Evolutionary conservation across 2,888 invertebrate genomes (phyloP).

Genomic region (Dolichopus griseipennis): DNA sequence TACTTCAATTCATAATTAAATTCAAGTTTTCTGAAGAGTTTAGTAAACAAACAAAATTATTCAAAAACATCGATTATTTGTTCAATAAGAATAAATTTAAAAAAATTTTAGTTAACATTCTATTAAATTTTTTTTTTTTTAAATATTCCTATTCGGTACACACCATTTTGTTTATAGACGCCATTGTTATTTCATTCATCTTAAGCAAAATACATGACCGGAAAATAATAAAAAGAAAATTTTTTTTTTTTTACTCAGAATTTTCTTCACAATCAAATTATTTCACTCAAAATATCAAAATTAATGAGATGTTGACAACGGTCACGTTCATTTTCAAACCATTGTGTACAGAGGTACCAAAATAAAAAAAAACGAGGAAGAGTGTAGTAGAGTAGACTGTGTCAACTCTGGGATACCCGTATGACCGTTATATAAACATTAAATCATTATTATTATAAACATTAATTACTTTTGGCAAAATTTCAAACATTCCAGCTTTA

Average conservation of each 20-base stretch:
- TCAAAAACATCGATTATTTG: neutral
- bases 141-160: no score
- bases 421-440: no score
- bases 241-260: neutral
- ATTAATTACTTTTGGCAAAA: no score
- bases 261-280: neutral
- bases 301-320: neutral
- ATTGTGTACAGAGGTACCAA: neutral
- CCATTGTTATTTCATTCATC: neutral
- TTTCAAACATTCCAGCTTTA: no score
- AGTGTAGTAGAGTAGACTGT: no score
- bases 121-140: no score
- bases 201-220: neutral
- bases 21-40: neutral
- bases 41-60: neutral
- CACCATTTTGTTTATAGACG: neutral
- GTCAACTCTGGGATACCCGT: no score
- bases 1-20: no score
- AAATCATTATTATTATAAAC: no score
- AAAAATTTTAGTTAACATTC: no score
- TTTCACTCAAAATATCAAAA: conserved; percentile 4
- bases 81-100: no score
- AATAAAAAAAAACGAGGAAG: no score
- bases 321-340: neutral
- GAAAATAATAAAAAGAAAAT: neutral